Base-by-base conservation (phyloP, 2,888 invertebrate genomes). In the Hydrotaea cyrtoneurina region DNA sequence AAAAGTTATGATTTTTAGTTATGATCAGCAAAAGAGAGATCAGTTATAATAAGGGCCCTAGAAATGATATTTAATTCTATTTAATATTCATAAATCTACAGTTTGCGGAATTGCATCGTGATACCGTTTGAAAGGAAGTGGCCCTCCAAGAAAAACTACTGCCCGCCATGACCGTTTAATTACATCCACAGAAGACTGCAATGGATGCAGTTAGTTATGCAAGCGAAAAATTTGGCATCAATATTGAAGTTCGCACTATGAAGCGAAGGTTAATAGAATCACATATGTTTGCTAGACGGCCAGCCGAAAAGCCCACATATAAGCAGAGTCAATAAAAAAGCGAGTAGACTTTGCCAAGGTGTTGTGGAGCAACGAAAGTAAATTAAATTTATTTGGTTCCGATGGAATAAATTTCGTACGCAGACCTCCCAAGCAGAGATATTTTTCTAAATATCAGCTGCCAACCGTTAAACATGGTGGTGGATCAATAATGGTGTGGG, bases 341-440 rank as follows among this genome's bases (percentile, higher is more conserved):
- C 66, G 66, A 15, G 17, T 39, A 23, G 39, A 66, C 39, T 66
- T 66, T 66, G 66, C 39, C 13, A 66, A n/a, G 15, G 71, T 71
- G 15, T 50, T 71, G 46, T 50, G 71, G 71, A 71, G 50, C 50
- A 23, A 50, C 13, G 71, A 71, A 71, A 71, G 71, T 23, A 71
- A 71, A 50, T 50, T 71, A 3, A 71, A 71, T 50, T 71, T 50
- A 21, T 71, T 71, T 15, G 46, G 21, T 19, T 71, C 71, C 5
- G 46, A 71, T 46, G 46, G 21, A 17, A 71, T 2, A 23, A 46
- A 46, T 50, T 71, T 39, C 46, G 23, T 17, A 13, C 71, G 43
- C 50, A 43, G 71, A 19, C 50, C 50, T 2, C 31, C 39, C 11
- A 39, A 39, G 13, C 39, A 39, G 39, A 39, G 66, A 36, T 39